Percentiles rank a stretch among this genome's conserved stretches.
Conservation (phyloP, 2,797 vertebrate species). For the Crocodylus rhombifer region DNA sequence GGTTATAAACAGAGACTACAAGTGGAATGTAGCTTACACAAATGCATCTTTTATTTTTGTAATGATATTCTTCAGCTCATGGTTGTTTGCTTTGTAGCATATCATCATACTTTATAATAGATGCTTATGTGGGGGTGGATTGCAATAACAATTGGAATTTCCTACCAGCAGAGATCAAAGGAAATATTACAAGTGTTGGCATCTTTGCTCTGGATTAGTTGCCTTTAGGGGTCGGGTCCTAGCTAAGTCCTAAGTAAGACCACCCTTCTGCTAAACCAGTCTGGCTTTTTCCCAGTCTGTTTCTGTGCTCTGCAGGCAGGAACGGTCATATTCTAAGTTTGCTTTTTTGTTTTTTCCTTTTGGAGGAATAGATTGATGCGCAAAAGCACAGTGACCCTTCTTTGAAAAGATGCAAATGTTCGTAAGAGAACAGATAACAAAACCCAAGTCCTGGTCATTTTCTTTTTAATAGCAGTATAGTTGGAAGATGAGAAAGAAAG, state of each 20-base stretch:
- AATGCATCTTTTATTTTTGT: not conserved
- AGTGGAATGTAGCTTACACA: conserved; percentile 1
- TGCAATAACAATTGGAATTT: conserved; percentile 49
- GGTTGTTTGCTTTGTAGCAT: conserved; percentile 12
- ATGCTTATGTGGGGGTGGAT: not conserved
- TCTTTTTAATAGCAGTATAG: not conserved
- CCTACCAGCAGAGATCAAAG: conserved; percentile 16
- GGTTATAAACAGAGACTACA: not conserved
- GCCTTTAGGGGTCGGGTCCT: not conserved
- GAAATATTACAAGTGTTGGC: not conserved
- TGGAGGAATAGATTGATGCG: not conserved
- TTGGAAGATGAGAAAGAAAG: not conserved
- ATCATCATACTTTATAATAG: not conserved
- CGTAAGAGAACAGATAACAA: not conserved
- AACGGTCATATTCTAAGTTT: not conserved
- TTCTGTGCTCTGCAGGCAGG: not conserved
- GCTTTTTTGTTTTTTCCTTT: not conserved
- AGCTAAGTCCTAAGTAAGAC: not conserved
- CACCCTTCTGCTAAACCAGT: not conserved
- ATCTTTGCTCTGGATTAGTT: conserved; percentile 6
- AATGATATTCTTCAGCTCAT: not conserved
- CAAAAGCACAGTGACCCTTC: not conserved
- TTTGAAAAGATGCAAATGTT: not conserved
- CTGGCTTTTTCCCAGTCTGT: not conserved
- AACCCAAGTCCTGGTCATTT: not conserved